Evolutionary conservation across 2,113 vertebrate genomes (phyloP), one percentile per base, ranked within the genome.

Genomic region (Hoplias malabaricus): DNA sequence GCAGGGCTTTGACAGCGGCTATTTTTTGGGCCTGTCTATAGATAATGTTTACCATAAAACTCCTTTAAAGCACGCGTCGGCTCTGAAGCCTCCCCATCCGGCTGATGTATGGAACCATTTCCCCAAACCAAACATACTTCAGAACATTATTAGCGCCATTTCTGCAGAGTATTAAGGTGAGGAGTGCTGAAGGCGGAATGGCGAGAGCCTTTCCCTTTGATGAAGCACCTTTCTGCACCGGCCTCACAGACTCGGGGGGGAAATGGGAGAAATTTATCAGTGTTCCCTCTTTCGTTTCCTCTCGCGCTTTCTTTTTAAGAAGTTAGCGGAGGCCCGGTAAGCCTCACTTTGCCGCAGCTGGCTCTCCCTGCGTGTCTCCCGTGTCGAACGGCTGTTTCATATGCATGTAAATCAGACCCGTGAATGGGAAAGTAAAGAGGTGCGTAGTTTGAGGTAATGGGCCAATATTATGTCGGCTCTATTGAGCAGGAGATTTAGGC

Each of bases 41-140:
- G 56, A 82, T 86, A 86, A 87, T 86, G 84, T 85, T 89, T 85
- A 88, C 79, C 56, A 36, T 74, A 62, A 43, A 71, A 78, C 82
- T 80, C 83, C 50, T 76, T 81, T 54, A 69, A 87, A 84, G 46
- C 79, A 87, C 84, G 78, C 82, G 76, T 82, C 82, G 82, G 78
- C 88, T 82, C 83, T 77, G 83, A 83, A 85, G 79, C 75, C 79
- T 82, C 80, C 82, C 84, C 87, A 86, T 91, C 86, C 87, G 86
- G 75, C 90, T 91, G 92, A 94, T 94, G 84, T 88, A 92, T 93
- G 90, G 88, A 91, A 90, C 89, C 85, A 91, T 93, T 91, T 91
- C 85, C 86, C 84, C 91, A 88, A 92, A 92, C 87, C 90, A 92
- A 94, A 93, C 92, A 93, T 87, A 88, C 91, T 89, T 84, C 82